A percentile compares a stretch with the other conserved stretches of the same genome.
Evolutionary conservation across 2,113 vertebrate genomes (phyloP).

Genomic region (Mesembrinibis cayennensis): DNA sequence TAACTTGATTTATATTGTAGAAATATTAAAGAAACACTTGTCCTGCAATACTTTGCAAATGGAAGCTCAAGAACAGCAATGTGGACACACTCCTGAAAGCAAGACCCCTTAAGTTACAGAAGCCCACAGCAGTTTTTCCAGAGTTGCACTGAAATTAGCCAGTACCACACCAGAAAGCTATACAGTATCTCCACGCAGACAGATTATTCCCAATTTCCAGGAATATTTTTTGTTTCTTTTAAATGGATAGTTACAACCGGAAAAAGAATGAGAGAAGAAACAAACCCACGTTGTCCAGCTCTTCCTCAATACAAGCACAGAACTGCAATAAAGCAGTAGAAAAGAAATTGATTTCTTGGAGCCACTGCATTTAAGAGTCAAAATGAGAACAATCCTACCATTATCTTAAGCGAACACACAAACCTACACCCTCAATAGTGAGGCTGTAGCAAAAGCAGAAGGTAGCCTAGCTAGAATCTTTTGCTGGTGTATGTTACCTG

Average conservation of each 20-base stretch:
- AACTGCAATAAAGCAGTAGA: neutral
- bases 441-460: neutral
- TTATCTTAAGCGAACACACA: neutral
- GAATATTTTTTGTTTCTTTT: neutral
- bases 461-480: neutral
- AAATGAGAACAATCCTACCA: neutral
- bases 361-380: neutral
- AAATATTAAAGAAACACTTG: neutral
- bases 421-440: accelerated
- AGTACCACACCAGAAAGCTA: neutral
- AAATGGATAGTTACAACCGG: neutral
- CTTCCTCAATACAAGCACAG: neutral
- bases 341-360: neutral
- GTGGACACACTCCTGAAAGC: neutral
- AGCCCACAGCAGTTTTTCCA: neutral
- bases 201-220: neutral
- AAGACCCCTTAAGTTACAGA: neutral
- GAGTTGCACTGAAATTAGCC: neutral
- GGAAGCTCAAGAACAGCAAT: neutral
- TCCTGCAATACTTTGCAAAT: neutral
- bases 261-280: neutral
- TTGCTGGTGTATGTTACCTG: neutral
- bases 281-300: neutral
- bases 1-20: neutral
- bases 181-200: accelerated